A percentile compares a stretch with the other conserved stretches of the same genome.
These are phyloP conservation scores for Tragelaphus oryx DNA, from an alignment of 2,797 vertebrate genomes.

Conservation along the genomic window DNA sequence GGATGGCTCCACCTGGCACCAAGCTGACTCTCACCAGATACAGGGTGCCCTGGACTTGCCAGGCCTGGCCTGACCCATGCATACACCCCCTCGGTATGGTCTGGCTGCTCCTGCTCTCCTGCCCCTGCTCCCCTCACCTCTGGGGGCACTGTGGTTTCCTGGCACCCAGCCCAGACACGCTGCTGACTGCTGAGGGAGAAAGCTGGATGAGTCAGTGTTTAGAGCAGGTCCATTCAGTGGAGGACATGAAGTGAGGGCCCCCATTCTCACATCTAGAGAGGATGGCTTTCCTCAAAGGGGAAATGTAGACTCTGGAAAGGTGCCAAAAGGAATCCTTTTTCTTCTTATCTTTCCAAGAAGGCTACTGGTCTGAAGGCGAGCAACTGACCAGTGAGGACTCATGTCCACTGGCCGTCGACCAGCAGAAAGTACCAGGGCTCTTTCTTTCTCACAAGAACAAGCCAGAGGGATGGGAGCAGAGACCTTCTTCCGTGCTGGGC, in stretches of 20 bases:
- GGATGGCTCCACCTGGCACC: not conserved
- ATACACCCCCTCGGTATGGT: not conserved
- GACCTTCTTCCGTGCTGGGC: not conserved
- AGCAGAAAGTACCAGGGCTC: not conserved
- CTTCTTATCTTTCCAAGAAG: not conserved
- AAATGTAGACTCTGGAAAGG: not conserved
- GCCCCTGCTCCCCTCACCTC: not conserved
- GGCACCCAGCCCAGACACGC: not conserved
- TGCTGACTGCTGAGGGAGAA: not conserved
- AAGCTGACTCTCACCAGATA: not conserved
- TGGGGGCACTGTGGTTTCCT: not conserved
- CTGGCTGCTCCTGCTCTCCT: not conserved
- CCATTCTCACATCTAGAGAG: not conserved
- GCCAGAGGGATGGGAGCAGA: not conserved
- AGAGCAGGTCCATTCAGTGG: not conserved
- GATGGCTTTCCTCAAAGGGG: not conserved
- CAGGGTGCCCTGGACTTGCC: accelerated
- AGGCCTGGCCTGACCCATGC: not conserved
- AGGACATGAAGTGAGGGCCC: not conserved
- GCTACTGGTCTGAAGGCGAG: not conserved
- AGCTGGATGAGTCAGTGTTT: not conserved
- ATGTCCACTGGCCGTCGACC: not conserved
- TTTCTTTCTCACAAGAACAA: not conserved
- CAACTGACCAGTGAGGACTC: not conserved
- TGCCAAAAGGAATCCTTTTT: not conserved